Evolutionary conservation across 1,140 invertebrate species (phyloP), one percentile per base, ranked within the genome.

Genomic region (Macrocentrus cingulum): DNA sequence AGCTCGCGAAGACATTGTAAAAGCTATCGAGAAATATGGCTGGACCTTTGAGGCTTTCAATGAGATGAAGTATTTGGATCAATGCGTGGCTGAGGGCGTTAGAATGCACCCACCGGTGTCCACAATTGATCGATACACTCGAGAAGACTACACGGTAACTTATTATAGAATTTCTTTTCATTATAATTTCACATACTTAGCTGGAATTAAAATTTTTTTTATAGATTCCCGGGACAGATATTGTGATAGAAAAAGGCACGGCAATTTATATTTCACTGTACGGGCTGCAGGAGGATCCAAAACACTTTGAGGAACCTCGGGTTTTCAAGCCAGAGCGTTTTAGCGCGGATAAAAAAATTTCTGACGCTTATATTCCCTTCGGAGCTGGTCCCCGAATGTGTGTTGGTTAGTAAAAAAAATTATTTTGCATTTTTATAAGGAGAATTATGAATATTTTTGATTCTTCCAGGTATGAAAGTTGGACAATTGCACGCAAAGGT

Each of bases 401-500:
- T 60, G 55, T 70, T 48, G 63, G 66, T 67, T 51, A 59, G 63
- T 58, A 25, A 23, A 53, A 3, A 50, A 9, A 34, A 46, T 56
- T 19, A 51, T 34, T 15, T 51, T 32, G n/a, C 29, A 34, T 11
- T 2, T 19, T 46, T 46, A 46, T 1, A 48, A 13, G 34, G 13
- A 25, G 42, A 41, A 44, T n/a, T 23, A 13, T 20, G 15, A 29
- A 44, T n/a, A 16, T n/a, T n/a, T n/a, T 23, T 56, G n/a, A 46
- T 42, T 55, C 59, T 64, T 72, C 34, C 50, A 80, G 87, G 85
- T n/a, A 78, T 83, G 73, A 81, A 88, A 56, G 83, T 89, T 48
- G 88, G 87, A 2, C 59, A 85, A 3, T 66, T 89, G 42, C 85
- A 89, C 62, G 78, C 84, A 0, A 90, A 90, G 75, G 64, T 88